Percentiles rank a stretch among this genome's conserved stretches.
phyloP scores from a whole-genome alignment of 1,140 invertebrate genomes.

The Coptotermes formosanus region DNA sequence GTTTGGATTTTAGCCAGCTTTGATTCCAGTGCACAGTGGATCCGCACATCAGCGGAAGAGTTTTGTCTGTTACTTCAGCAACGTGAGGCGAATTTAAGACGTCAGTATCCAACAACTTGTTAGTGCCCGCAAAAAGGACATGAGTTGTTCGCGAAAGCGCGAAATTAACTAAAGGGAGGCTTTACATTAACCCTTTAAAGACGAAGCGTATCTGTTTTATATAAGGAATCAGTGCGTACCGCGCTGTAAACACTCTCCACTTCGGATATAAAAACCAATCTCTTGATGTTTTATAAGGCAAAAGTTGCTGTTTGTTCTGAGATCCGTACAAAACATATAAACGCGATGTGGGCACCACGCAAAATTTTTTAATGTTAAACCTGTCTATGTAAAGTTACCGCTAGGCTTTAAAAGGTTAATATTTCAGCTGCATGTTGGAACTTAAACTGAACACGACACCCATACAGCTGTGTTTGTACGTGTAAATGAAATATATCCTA shows the following conservation, averaged over 20 bases:
- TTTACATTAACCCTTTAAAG: too few relatives aligned
- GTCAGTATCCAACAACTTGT: background rate
- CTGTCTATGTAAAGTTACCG: too few relatives aligned
- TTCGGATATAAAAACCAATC: too few relatives aligned
- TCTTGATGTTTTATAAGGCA: too few relatives aligned
- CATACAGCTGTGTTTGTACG: background rate
- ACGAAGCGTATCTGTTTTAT: too few relatives aligned
- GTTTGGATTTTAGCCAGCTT: conserved; percentile 3
- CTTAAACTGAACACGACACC: background rate
- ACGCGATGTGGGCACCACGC: too few relatives aligned
- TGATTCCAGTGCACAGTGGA: background rate
- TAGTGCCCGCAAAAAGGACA: background rate
- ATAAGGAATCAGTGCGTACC: too few relatives aligned
- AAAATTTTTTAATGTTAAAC: too few relatives aligned
- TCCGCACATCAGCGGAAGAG: background rate
- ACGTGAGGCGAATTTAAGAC: background rate
- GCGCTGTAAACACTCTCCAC: too few relatives aligned
- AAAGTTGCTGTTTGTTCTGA: too few relatives aligned
- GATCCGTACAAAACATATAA: too few relatives aligned
- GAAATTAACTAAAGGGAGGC: background rate
- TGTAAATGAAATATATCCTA: background rate
- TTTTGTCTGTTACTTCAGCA: background rate
- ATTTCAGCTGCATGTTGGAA: background rate
- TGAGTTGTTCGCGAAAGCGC: background rate
- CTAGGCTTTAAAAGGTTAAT: too few relatives aligned